These are phyloP conservation scores for Tapirus terrestris DNA, from an alignment of 2,113 vertebrate species.

Conservation along the genomic window DNA sequence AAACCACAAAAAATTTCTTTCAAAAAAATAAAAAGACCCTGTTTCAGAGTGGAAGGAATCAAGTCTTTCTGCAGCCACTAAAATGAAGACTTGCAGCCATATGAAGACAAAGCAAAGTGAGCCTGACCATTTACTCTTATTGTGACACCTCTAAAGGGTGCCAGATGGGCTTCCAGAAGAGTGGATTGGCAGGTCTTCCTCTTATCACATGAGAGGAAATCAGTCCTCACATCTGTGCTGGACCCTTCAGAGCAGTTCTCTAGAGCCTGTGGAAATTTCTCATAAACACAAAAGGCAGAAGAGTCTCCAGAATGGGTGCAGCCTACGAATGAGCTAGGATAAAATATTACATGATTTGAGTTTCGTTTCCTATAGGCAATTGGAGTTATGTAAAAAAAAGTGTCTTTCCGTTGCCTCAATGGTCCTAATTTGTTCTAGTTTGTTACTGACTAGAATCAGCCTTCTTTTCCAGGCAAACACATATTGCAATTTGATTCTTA, in stretches of 20 bases:
- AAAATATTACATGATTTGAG: background rate
- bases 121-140: accelerated
- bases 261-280: background rate
- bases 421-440: background rate
- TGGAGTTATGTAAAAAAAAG: background rate
- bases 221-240: background rate
- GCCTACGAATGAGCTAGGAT: background rate
- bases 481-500: conserved; percentile 40
- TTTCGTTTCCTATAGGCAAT: background rate
- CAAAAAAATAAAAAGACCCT: background rate
- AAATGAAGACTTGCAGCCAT: background rate
- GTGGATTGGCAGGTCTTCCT: background rate
- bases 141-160: background rate
- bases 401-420: background rate
- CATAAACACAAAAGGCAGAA: background rate
- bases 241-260: background rate
- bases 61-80: background rate
- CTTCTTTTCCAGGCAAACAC: conserved; percentile 29
- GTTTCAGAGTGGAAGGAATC: background rate
- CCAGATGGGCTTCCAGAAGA: background rate
- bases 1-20: background rate
- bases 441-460: background rate
- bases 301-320: background rate
- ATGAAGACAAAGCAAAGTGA: background rate
- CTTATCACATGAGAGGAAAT: background rate